Conservation (phyloP, 2,888 invertebrate species). For the Macrophya annulata region DNA sequence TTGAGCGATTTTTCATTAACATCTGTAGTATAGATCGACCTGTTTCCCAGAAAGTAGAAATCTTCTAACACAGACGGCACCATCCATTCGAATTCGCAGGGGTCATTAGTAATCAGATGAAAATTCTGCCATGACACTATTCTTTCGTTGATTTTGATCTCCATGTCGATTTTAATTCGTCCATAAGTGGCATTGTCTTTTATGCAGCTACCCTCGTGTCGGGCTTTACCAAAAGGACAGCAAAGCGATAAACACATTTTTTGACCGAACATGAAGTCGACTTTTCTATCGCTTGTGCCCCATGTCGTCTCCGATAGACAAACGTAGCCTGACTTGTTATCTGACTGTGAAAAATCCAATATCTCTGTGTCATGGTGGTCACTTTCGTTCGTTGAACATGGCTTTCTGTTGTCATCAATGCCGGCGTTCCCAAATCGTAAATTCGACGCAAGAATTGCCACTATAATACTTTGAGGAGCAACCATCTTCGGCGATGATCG, state of each 20-base stretch:
- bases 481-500: background rate
- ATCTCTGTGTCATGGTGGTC: background rate
- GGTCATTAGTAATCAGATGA: background rate
- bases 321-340: background rate
- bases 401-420: background rate
- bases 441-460: background rate
- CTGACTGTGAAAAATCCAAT: background rate
- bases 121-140: background rate
- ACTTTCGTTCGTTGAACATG: background rate
- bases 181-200: background rate
- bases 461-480: background rate
- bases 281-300: background rate
- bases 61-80: background rate
- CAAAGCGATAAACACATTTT: background rate
- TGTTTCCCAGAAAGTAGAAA: background rate
- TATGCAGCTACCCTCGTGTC: background rate
- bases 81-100: background rate
- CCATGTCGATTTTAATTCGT: background rate
- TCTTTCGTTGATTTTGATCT: background rate
- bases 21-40: background rate
- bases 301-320: background rate
- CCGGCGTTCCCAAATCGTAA: background rate
- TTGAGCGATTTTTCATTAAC: background rate
- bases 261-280: background rate
- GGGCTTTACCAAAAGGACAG: background rate